These are phyloP conservation scores for Pogona vitticeps DNA, from an alignment of 2,113 vertebrate species.

Conservation along the genomic window DNA sequence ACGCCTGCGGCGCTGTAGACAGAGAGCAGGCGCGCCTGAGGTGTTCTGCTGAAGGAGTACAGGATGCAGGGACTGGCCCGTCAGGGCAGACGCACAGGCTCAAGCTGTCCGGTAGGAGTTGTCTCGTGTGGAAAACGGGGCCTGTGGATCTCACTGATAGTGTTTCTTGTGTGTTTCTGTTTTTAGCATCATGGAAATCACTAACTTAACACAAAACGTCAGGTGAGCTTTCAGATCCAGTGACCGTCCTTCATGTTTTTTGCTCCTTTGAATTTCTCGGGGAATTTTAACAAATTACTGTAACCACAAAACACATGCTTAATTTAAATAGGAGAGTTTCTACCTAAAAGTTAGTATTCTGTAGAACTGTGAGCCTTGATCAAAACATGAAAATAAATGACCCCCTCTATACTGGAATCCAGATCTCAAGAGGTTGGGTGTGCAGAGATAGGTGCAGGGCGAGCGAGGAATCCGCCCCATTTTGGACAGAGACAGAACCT, in stretches of 20 bases:
- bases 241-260: not conserved
- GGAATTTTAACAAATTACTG: not conserved
- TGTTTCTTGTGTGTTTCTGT: not conserved
- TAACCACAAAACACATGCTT: too few relatives aligned
- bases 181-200: constrained; percentile 46
- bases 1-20: too few relatives aligned
- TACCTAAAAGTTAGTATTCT: not conserved
- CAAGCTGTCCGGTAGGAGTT: not conserved
- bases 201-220: constrained; percentile 68
- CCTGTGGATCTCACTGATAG: not conserved
- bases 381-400: not conserved
- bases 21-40: too few relatives aligned
- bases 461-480: not conserved
- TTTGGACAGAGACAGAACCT: not conserved
- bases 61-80: too few relatives aligned
- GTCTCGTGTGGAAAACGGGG: not conserved
- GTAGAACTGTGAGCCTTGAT: not conserved
- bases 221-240: constrained; percentile 69
- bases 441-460: too few relatives aligned
- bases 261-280: not conserved
- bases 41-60: too few relatives aligned
- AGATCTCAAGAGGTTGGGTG: not conserved
- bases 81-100: not conserved
- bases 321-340: not conserved
- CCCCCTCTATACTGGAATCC: too few relatives aligned